Evolutionary conservation across 2,113 vertebrate species (phyloP).

Genomic region (Dendrocopos noguchii): DNA sequence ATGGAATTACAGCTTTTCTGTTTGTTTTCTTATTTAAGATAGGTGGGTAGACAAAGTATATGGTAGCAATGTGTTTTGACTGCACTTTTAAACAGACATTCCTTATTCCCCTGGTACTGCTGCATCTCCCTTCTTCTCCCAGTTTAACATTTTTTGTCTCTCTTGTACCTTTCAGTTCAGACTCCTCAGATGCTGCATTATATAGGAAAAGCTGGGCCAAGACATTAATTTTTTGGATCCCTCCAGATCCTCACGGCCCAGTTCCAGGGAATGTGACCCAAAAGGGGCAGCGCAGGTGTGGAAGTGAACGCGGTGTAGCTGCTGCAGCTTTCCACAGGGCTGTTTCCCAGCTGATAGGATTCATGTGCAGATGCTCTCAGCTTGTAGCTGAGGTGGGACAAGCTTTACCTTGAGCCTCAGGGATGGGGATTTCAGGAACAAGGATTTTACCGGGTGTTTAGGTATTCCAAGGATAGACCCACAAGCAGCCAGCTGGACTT

Average conservation of each 20-base stretch:
- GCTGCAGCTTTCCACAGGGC: fast-evolving
- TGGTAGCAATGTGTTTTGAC: neutral
- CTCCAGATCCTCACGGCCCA: neutral
- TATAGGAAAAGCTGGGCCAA: neutral
- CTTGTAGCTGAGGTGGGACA: neutral
- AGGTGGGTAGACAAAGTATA: fast-evolving
- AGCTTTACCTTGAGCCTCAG: fast-evolving
- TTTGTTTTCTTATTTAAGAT: neutral
- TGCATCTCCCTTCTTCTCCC: neutral
- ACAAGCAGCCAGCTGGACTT: fast-evolving
- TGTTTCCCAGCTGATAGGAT: neutral
- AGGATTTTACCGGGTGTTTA: fast-evolving
- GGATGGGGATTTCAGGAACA: neutral
- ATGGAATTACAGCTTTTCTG: fast-evolving
- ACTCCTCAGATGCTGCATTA: neutral
- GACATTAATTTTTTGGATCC: fast-evolving
- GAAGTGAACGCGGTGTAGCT: fast-evolving
- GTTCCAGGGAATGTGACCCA: neutral
- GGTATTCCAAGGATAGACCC: neutral
- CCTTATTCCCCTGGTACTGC: neutral
- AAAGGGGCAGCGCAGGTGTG: fast-evolving
- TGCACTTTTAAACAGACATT: neutral
- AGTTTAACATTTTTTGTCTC: fast-evolving
- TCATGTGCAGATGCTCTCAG: neutral
- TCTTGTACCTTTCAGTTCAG: neutral